Conservation (phyloP, 1,140 invertebrate species). For the Papilio dardanus region DNA sequence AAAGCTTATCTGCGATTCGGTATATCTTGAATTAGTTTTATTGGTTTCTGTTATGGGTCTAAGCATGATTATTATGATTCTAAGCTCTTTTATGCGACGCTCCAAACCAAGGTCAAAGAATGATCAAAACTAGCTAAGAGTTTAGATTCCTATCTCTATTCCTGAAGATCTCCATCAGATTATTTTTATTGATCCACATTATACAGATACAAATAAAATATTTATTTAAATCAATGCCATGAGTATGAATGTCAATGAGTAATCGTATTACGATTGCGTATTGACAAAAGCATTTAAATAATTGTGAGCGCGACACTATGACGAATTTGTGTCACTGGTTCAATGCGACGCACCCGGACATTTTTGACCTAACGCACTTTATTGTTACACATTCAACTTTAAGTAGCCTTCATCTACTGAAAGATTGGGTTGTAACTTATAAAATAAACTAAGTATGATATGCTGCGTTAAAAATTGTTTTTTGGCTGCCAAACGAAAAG, state of each 20-base stretch:
- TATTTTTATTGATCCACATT: neutral
- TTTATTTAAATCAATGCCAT: conserved; percentile 38
- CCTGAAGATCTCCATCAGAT: neutral
- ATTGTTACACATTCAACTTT: neutral
- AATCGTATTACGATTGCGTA: conserved; percentile 47
- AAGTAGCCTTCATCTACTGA: neutral
- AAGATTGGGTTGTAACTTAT: too few relatives aligned
- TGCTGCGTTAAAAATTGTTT: too few relatives aligned
- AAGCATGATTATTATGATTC: too few relatives aligned
- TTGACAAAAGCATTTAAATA: conserved; percentile 60
- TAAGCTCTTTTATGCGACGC: too few relatives aligned
- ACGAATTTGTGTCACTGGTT: conserved; percentile 65
- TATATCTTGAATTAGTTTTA: neutral
- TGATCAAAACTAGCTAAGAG: too few relatives aligned
- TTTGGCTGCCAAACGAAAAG: neutral
- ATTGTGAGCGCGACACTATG: conserved; percentile 54
- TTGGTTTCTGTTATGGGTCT: neutral
- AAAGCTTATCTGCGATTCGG: neutral
- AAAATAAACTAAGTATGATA: too few relatives aligned
- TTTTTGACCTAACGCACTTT: conserved; percentile 11
- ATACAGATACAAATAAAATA: neutral
- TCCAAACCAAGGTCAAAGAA: too few relatives aligned
- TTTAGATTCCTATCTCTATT: too few relatives aligned
- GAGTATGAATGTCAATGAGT: conserved; percentile 32
- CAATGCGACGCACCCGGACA: conserved; percentile 49